Conservation (phyloP, 1,140 invertebrate genomes). For the Holotrichia oblita region DNA sequence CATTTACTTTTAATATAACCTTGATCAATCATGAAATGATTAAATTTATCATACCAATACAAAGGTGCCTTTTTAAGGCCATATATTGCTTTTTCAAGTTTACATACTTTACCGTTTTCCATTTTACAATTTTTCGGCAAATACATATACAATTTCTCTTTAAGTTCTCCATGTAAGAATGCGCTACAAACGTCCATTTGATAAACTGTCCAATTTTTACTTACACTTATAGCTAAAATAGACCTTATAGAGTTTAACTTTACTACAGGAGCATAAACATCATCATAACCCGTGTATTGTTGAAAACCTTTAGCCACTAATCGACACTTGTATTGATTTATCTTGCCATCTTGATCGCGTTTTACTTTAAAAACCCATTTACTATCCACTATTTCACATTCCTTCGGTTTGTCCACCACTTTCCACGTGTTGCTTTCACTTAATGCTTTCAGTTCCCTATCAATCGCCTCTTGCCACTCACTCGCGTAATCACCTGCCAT, state of each 20-base stretch:
- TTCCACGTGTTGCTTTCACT: conserved; percentile 44
- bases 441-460: conserved; percentile 40
- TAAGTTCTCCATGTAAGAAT: conserved; percentile 1
- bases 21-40: neutral
- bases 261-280: conserved; percentile 17
- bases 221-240: conserved; percentile 14
- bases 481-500: too few species aligned
- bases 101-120: neutral
- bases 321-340: conserved; percentile 38
- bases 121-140: neutral
- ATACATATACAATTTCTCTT: neutral
- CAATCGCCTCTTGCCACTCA: conserved; percentile 26
- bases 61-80: neutral
- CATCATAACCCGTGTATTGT: neutral
- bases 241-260: conserved; percentile 14
- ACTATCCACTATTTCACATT: conserved; percentile 46
- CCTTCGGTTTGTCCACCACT: conserved; percentile 8
- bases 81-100: neutral
- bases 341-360: conserved; percentile 44
- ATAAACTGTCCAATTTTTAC: neutral
- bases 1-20: neutral
- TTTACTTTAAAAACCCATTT: conserved; percentile 58
- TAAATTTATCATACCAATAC: neutral
- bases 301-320: conserved; percentile 38
- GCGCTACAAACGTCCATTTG: conserved; percentile 26